These are phyloP conservation scores for Sylvia atricapilla DNA, from an alignment of 2,113 vertebrate species.

Conservation along the genomic window DNA sequence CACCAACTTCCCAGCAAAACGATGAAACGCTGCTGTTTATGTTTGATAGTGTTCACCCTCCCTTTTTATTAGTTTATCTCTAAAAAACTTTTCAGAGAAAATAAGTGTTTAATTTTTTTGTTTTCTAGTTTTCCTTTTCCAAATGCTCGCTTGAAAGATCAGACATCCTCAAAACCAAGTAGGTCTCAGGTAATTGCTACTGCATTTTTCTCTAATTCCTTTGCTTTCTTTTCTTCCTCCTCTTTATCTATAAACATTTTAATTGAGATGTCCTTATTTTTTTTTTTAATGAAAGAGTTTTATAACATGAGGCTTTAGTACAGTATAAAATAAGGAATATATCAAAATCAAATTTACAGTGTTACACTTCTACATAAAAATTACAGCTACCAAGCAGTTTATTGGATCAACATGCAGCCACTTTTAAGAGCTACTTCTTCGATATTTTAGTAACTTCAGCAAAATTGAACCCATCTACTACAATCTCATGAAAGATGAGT, in stretches of 20 bases:
- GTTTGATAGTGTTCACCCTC: background rate
- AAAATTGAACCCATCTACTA: background rate
- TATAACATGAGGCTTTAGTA: conserved; percentile 44
- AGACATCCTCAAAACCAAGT: background rate
- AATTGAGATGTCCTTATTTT: conserved; percentile 56
- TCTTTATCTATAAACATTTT: conserved; percentile 68
- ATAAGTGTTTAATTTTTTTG: background rate
- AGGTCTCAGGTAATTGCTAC: conserved; percentile 62
- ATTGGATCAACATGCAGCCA: background rate
- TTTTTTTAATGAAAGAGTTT: background rate
- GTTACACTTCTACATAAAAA: background rate
- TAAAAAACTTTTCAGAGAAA: background rate
- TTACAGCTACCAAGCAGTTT: background rate
- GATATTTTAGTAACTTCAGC: background rate
- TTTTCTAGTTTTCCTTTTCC: background rate
- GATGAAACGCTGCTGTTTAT: background rate
- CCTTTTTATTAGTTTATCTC: background rate
- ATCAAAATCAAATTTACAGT: conserved; percentile 67
- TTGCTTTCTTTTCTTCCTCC: conserved; percentile 70
- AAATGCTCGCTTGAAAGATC: background rate
- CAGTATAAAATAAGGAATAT: conserved; percentile 34
- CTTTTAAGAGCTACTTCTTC: background rate
- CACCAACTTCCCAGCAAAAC: background rate
- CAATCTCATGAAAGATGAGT: background rate
- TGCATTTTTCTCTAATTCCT: conserved; percentile 56